These are phyloP conservation scores for Platorchestia sp. DNA, from an alignment of 1,140 invertebrate species.

Conservation along the genomic window DNA sequence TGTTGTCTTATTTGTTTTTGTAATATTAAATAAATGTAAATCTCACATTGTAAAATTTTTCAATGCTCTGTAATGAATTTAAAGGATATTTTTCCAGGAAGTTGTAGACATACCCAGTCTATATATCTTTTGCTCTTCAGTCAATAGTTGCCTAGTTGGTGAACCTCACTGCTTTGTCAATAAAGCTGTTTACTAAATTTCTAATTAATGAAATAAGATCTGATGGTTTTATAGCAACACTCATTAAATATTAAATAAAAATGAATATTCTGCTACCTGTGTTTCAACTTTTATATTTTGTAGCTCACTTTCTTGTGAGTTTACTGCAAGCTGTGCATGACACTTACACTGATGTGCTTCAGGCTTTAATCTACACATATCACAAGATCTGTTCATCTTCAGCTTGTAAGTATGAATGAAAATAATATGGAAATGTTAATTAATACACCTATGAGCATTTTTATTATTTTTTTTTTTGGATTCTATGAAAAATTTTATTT, in stretches of 20 bases:
- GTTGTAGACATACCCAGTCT: background rate
- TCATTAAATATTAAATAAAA: background rate
- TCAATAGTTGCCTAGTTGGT: background rate
- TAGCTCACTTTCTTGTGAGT: conserved; percentile 61
- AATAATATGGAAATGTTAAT: background rate
- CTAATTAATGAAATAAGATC: background rate
- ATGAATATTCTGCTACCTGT: conserved; percentile 61
- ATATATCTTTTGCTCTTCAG: background rate
- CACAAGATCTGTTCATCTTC: background rate
- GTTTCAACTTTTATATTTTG: conserved; percentile 63
- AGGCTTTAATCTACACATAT: conserved; percentile 36
- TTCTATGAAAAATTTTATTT: background rate
- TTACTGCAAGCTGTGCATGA: conserved; percentile 58
- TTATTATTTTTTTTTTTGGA: background rate
- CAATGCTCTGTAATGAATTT: background rate
- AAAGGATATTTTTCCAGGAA: background rate
- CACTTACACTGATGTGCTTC: background rate
- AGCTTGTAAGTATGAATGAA: background rate
- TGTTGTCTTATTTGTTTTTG: no score
- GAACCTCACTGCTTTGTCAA: background rate
- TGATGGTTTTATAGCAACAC: background rate
- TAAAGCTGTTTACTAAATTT: background rate
- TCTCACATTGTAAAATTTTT: no score
- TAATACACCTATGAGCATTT: background rate
- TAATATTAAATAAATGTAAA: no score